These are phyloP conservation scores for Catocala nupta DNA, from an alignment of 2,888 invertebrate genomes.

Conservation along the genomic window DNA sequence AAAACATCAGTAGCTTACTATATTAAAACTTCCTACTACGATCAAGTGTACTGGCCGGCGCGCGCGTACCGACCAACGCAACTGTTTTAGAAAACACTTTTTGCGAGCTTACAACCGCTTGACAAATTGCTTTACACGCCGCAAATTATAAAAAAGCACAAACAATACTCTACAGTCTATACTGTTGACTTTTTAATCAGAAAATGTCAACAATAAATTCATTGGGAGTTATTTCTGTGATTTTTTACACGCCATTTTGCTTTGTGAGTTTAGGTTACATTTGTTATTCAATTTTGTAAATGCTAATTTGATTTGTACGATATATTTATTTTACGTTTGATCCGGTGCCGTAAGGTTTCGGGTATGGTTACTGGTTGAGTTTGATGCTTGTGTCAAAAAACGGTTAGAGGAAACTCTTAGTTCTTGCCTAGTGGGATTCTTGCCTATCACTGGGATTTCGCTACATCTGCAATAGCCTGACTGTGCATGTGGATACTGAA, in stretches of 20 bases:
- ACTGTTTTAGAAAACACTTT: conserved; percentile 53
- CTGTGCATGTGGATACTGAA: no score
- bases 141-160: conserved; percentile 65
- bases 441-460: no score
- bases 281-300: not conserved
- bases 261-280: no score
- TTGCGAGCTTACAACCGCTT: conserved; percentile 56
- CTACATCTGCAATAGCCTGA: no score
- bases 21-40: conserved; percentile 29
- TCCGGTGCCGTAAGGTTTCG: no score
- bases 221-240: conserved; percentile 9
- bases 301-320: not conserved
- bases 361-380: no score
- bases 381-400: no score
- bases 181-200: conserved; percentile 35
- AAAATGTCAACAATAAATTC: conserved; percentile 17
- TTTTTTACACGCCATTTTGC: conserved; percentile 3
- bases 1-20: conserved; percentile 32
- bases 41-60: conserved; percentile 1
- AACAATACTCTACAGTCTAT: conserved; percentile 36
- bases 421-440: no score
- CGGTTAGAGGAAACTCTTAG: no score
- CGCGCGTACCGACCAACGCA: conserved; percentile 8
- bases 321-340: no score
- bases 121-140: conserved; percentile 67